Evolutionary conservation across 2,888 invertebrate species (phyloP), one percentile per base, ranked within the genome.

Genomic region (Rhabditoides inermis): DNA sequence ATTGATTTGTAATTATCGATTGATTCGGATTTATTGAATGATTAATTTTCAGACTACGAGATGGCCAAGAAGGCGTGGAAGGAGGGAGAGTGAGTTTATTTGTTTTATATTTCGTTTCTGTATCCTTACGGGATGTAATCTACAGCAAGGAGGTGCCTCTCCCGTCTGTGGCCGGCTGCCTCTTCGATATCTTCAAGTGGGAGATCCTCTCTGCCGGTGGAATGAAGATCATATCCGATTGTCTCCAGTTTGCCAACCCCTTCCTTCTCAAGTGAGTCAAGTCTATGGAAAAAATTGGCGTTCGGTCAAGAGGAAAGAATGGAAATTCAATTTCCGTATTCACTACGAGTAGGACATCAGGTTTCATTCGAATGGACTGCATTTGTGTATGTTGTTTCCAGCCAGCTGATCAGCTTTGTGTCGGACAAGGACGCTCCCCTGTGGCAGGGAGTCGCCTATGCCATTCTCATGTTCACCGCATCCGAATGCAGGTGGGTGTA

Each of bases 231-330:
- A 45, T 57, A 26, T 66, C 73, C 2, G 73, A 73, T 45, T 64
- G 69, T 3, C 78, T 94, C 49, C 87, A 87, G 61, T 95, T 95
- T 79, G 83, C 87, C 39, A 89, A 88, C 68, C 95, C 95, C 0
- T 86, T 88, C 78, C 81, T 95, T 69, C 82, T 91, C 56, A 85
- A 84, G 90, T 89, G 81, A 84, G 79, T 47, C 22, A n/a, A n/a
- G n/a, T n/a, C n/a, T n/a, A n/a, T n/a, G n/a, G n/a, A n/a, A n/a
- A n/a, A 26, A 25, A 32, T 10, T 36, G 3, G 28, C 7, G 10
- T 7, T n/a, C 6, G 20, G 41, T 10, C 12, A 47, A 42, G 47
- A 10, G 26, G 47, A 44, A n/a, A n/a, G n/a, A n/a, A n/a, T n/a
- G n/a, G n/a, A n/a, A n/a, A n/a, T n/a, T 39, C n/a, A n/a, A 36